These are phyloP conservation scores for Pipistrellus nathusii DNA, from an alignment of 2,797 vertebrate genomes.

Conservation along the genomic window DNA sequence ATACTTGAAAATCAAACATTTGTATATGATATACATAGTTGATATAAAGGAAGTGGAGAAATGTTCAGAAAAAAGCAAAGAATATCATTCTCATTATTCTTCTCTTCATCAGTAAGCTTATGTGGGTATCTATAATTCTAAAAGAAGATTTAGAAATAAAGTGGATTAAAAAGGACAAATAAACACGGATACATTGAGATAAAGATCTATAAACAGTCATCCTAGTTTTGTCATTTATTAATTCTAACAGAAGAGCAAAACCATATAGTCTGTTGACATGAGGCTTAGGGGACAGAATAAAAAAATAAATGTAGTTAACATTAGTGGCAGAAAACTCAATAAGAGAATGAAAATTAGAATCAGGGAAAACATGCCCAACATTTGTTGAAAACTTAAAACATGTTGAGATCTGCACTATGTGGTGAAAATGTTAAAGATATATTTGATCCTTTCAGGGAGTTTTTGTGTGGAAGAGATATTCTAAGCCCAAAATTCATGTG, in stretches of 20 bases:
- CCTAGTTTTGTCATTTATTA: neutral
- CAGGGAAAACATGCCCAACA: neutral
- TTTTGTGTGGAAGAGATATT: neutral
- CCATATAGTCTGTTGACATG: neutral
- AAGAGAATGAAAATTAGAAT: constrained; percentile 29
- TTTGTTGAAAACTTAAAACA: neutral
- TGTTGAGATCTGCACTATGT: neutral
- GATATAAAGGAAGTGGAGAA: neutral
- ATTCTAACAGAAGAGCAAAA: constrained; percentile 3
- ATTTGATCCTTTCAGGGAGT: neutral
- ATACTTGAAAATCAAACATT: neutral
- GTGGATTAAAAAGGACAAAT: neutral
- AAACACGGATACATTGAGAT: neutral
- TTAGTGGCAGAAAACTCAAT: neutral
- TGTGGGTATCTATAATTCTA: neutral
- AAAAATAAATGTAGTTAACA: neutral
- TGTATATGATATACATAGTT: neutral
- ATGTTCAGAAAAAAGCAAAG: neutral
- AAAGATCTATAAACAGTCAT: neutral
- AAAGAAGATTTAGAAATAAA: neutral
- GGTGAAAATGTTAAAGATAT: neutral
- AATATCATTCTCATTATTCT: neutral
- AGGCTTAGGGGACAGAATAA: neutral
- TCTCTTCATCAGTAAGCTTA: neutral
- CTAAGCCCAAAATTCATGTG: neutral